Base-by-base conservation (phyloP, 2,888 invertebrate species). In the Sialis lutaria region DNA sequence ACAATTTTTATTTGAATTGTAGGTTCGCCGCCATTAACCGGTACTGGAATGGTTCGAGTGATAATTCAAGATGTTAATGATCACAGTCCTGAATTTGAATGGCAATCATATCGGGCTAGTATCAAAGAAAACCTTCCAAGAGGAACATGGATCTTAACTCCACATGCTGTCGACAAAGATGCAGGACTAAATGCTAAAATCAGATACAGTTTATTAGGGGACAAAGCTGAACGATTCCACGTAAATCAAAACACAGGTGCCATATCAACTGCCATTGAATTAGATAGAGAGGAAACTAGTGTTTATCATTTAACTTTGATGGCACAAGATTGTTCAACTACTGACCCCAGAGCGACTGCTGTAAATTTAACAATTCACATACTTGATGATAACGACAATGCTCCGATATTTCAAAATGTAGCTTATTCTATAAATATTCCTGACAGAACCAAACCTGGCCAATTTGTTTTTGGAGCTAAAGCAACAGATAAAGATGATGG, bases 11-110 rank as follows among this genome's bases (percentile, higher is more conserved):
- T 54, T 55, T 50, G 56, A 53, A 51, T 74, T 74, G 40, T 71
- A 88, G 93, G 92, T 48, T 87, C 87, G 13, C 92, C 93, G 12
- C 86, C 92, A 2, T 68, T 93, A 48, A 92, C 92, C 2, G 93
- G 95, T 44, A 87, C 92, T 5, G 93, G 93, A 37, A 84, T 87
- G 44, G 85, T 96, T 1, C 78, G 79, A 57, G 82, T 96, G 49
- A 73, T 87, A 46, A 92, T 96, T 7, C 85, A 90, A 67, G 96
- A 96, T 64, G 84, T 90, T 48, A 95, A 95, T 64, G 95, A 95
- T 62, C 90, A 93, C 63, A 80, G 81, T 54, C 95, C 95, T 0
- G 80, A 82, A 56, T 95, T 95, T 63, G 81, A 79, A 56, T 73
- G 83, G 46, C 82, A 85, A 59, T 79, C 80, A 47, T 91, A 91